Percentiles rank a stretch among this genome's conserved stretches.
phyloP scores from a whole-genome alignment of 1,140 invertebrate genomes.

The Anthonomus grandis region DNA sequence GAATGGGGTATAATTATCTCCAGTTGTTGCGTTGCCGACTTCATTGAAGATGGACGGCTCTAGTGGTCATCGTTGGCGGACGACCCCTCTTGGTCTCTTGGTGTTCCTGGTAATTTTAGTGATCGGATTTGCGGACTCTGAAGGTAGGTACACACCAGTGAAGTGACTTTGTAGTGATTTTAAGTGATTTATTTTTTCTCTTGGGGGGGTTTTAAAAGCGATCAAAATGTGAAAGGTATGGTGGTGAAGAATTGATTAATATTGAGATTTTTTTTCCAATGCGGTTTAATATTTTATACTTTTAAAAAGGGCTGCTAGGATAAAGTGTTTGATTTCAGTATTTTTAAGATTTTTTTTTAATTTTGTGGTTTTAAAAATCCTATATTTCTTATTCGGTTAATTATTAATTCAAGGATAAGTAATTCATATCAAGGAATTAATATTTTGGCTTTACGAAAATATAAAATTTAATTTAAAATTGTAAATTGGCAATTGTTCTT shows the following conservation, averaged over 20 bases:
- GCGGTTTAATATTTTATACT: no score
- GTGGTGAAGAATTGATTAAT: background rate
- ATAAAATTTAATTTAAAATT: no score
- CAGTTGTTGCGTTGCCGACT: conserved; percentile 12
- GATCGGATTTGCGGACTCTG: conserved; percentile 10
- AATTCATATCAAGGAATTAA: no score
- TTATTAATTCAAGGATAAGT: no score
- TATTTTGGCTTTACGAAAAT: no score
- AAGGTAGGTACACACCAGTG: conserved; percentile 2
- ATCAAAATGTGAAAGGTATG: background rate
- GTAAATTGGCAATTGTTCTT: no score
- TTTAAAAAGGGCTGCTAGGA: no score
- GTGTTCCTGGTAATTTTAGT: conserved; percentile 8
- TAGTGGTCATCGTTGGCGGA: background rate
- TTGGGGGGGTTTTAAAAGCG: background rate
- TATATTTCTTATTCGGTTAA: no score
- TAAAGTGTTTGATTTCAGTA: no score
- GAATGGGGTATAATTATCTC: conserved; percentile 12
- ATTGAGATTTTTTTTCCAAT: background rate
- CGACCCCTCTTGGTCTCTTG: conserved; percentile 4
- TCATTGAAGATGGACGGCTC: conserved; percentile 14
- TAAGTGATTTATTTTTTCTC: background rate
- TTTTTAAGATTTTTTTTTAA: no score
- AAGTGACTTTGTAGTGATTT: background rate
- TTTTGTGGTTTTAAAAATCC: no score